Conservation (phyloP, 2,113 vertebrate genomes). For the Apteryx mantelli region DNA sequence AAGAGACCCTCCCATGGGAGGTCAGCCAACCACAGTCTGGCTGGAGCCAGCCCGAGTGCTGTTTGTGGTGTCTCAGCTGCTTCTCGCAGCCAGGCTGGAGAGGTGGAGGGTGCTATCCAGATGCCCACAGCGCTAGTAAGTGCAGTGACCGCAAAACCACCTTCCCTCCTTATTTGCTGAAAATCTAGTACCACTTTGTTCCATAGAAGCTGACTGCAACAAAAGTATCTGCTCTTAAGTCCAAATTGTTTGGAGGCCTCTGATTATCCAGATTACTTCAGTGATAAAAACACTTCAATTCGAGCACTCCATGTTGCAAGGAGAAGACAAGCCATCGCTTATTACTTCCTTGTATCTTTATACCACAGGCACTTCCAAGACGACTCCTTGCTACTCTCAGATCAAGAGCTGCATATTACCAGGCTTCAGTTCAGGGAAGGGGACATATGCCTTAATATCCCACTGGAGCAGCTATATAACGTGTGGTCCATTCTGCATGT, state of each 20-base stretch:
- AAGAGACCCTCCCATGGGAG: background rate
- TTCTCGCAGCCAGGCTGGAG: too few relatives aligned
- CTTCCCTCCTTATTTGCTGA: background rate
- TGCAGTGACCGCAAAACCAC: background rate
- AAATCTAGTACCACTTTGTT: background rate
- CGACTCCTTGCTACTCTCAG: background rate
- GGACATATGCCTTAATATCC: fast-evolving
- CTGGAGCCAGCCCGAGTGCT: too few relatives aligned
- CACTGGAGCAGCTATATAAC: background rate
- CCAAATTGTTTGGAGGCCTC: background rate
- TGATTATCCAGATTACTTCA: background rate
- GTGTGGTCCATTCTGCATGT: background rate
- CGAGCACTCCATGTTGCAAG: fast-evolving
- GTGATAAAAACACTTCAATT: background rate
- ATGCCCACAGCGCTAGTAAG: background rate
- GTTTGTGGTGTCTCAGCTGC: too few relatives aligned
- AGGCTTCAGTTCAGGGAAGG: background rate
- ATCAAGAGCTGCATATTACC: fast-evolving
- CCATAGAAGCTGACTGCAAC: background rate
- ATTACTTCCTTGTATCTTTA: background rate
- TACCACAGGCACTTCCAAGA: background rate
- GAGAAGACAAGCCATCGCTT: background rate
- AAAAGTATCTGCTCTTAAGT: background rate
- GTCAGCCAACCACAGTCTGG: background rate
- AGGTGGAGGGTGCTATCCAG: too few relatives aligned